Percentiles rank a stretch among this genome's conserved stretches.
Evolutionary conservation across 2,113 vertebrate species (phyloP).

Genomic region (Eulacestoma nigropectus): DNA sequence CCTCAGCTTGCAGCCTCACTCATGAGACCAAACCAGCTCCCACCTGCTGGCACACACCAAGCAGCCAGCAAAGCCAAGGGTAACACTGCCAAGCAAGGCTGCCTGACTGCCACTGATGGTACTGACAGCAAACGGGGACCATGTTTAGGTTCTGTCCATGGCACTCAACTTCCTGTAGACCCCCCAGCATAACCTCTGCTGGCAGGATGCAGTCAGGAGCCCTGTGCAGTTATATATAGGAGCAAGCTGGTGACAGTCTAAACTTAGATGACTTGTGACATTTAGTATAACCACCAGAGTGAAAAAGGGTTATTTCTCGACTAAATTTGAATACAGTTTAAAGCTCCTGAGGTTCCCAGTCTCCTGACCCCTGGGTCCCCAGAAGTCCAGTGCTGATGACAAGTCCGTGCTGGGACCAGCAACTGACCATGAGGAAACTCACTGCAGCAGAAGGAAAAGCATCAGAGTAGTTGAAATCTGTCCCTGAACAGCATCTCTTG

Average conservation of each 20-base stretch:
- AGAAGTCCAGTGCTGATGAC: background rate
- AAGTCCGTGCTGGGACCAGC: background rate
- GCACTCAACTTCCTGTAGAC: background rate
- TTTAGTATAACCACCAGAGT: slow-evolving; percentile 51
- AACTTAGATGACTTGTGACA: slow-evolving; percentile 77
- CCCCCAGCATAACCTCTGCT: background rate
- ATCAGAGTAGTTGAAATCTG: background rate
- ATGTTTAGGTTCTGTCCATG: background rate
- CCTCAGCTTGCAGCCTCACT: background rate
- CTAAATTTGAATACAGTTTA: slow-evolving; percentile 1
- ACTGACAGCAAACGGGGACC: background rate
- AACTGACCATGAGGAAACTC: background rate
- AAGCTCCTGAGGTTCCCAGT: background rate
- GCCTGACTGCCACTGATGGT: background rate
- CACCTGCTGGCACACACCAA: accelerated
- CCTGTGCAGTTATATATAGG: slow-evolving; percentile 64
- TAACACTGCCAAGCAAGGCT: background rate
- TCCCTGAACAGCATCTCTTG: background rate
- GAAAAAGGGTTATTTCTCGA: slow-evolving; percentile 43
- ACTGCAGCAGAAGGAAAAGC: background rate
- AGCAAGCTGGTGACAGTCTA: slow-evolving; percentile 66
- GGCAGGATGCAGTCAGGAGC: slow-evolving; percentile 30
- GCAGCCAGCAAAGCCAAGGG: background rate
- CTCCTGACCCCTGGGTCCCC: background rate
- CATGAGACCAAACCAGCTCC: background rate